These are phyloP conservation scores for Pediacus dermestoides DNA, from an alignment of 2,888 invertebrate species.

Conservation along the genomic window DNA sequence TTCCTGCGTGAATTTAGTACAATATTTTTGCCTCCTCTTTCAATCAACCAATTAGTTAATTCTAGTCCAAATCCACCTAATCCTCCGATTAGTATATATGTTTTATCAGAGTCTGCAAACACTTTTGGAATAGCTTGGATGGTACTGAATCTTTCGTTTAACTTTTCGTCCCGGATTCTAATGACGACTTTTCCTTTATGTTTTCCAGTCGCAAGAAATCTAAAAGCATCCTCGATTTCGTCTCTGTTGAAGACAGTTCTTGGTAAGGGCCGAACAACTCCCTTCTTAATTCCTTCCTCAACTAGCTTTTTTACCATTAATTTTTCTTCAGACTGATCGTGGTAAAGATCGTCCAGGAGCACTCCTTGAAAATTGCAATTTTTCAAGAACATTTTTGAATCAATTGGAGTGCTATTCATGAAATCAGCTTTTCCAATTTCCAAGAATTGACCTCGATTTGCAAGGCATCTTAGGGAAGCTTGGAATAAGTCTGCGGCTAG, in stretches of 20 bases:
- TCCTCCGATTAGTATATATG: slow-evolving; percentile 51
- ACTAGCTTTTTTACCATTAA: slow-evolving; percentile 54
- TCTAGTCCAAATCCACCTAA: slow-evolving; percentile 67
- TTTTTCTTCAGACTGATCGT: slow-evolving; percentile 52
- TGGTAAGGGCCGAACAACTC: slow-evolving; percentile 66
- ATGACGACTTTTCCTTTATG: slow-evolving; percentile 74
- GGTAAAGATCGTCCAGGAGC: slow-evolving; percentile 65
- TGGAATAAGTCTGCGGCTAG: slow-evolving; percentile 84
- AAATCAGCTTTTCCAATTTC: slow-evolving; percentile 85
- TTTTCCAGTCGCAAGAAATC: slow-evolving; percentile 63
- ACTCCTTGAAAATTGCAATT: slow-evolving; percentile 77
- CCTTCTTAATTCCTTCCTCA: slow-evolving; percentile 57
- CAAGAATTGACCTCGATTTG: slow-evolving; percentile 64
- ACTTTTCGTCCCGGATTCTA: slow-evolving; percentile 38
- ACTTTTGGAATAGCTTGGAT: slow-evolving; percentile 25
- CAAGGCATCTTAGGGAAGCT: slow-evolving; percentile 62
- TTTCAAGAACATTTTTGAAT: slow-evolving; percentile 66
- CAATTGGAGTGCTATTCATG: slow-evolving; percentile 56
- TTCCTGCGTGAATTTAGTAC: slow-evolving; percentile 60
- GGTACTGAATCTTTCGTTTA: slow-evolving; percentile 16
- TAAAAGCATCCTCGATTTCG: slow-evolving; percentile 69
- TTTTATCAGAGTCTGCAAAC: slow-evolving; percentile 37
- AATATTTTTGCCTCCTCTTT: slow-evolving; percentile 57
- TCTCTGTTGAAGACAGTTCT: slow-evolving; percentile 60
- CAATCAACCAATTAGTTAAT: slow-evolving; percentile 57